phyloP scores from a whole-genome alignment of 2,888 invertebrate genomes.

The Platycheirus albimanus region DNA sequence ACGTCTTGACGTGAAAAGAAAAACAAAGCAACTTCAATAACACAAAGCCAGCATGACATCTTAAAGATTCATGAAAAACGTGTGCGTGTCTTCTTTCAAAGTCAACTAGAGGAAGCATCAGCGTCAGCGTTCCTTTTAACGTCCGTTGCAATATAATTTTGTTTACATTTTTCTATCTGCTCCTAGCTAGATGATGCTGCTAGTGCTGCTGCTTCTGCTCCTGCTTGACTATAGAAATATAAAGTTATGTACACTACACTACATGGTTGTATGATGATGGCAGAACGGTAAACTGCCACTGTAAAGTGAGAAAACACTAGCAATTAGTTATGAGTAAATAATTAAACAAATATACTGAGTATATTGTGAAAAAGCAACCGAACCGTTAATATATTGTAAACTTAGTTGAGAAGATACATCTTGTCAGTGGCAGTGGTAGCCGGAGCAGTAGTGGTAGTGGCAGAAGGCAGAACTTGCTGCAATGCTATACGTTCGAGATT shows the following conservation, averaged over 20 bases:
- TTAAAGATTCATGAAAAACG: conserved; percentile 49
- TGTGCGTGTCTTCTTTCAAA: conserved; percentile 23
- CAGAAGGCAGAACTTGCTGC: conserved; percentile 38
- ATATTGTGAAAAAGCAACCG: conserved; percentile 56
- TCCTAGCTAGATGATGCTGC: too few relatives aligned
- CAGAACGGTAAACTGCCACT: conserved; percentile 60
- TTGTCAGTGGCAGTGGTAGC: background rate
- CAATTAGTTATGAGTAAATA: conserved; percentile 69
- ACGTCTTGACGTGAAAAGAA: too few relatives aligned
- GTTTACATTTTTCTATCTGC: conserved; percentile 29
- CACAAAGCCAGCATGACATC: conserved; percentile 35
- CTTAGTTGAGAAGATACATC: conserved; percentile 38
- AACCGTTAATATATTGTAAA: conserved; percentile 60
- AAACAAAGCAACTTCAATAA: background rate
- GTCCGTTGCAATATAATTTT: conserved; percentile 38
- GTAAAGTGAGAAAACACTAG: conserved; percentile 40
- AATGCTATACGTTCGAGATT: conserved; percentile 46
- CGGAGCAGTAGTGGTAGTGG: too few relatives aligned
- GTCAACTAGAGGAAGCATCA: conserved; percentile 8
- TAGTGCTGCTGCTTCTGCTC: too few relatives aligned
- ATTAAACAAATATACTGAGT: conserved; percentile 55
- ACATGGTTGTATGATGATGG: conserved; percentile 1
- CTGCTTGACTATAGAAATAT: too few relatives aligned
- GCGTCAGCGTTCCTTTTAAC: too few relatives aligned
- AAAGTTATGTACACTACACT: too few relatives aligned